Percentiles rank a stretch among this genome's conserved stretches.
These are phyloP conservation scores for Flexamia atlantica DNA, from an alignment of 2,888 invertebrate species.

Conservation along the genomic window DNA sequence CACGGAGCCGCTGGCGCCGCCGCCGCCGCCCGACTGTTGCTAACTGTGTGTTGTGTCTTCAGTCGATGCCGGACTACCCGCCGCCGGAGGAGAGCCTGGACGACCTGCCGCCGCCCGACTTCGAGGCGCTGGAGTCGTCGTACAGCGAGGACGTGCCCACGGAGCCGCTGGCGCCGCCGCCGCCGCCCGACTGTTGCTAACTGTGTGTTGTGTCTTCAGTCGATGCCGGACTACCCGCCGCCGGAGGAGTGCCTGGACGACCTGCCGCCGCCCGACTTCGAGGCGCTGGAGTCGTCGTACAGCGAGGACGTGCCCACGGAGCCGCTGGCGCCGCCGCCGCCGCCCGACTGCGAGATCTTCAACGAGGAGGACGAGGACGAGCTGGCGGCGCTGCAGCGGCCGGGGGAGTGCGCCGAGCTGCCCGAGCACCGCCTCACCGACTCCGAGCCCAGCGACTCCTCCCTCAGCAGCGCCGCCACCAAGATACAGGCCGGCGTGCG, in stretches of 20 bases:
- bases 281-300: conserved; percentile 68
- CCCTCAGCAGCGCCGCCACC: conserved; percentile 68
- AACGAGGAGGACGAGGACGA: conserved; percentile 63
- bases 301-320: conserved; percentile 68
- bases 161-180: no score
- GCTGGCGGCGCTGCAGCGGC: conserved; percentile 63
- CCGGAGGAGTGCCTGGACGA: conserved; percentile 65
- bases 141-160: no score
- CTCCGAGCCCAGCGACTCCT: conserved; percentile 51
- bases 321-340: conserved; percentile 61
- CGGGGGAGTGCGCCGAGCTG: conserved; percentile 67
- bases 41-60: no score
- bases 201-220: conserved; percentile 44
- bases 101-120: no score
- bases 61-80: no score
- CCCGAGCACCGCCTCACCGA: conserved; percentile 28
- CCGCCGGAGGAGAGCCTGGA: no score
- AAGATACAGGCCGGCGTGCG: conserved; percentile 71
- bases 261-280: conserved; percentile 66
- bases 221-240: conserved; percentile 62
- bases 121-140: no score
- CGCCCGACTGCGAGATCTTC: conserved; percentile 55
- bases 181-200: no score
- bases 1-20: no score
- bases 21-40: no score